phyloP scores from a whole-genome alignment of 2,113 vertebrate genomes.

The Laticauda laticaudata region DNA sequence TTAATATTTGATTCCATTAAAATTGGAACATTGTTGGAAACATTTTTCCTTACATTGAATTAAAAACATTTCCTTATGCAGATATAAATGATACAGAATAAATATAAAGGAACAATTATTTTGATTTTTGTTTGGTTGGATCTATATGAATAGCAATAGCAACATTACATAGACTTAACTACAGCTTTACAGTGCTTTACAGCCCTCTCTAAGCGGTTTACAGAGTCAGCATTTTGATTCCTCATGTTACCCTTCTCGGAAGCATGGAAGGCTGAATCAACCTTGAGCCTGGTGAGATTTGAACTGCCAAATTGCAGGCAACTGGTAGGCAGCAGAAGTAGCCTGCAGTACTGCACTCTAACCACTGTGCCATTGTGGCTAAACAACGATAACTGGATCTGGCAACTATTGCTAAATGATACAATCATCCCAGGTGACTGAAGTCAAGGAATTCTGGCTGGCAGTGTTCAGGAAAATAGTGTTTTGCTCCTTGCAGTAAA shows the following conservation, averaged over 20 bases:
- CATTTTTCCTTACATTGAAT: neutral
- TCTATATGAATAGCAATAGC: neutral
- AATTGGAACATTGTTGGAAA: neutral
- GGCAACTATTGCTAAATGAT: neutral
- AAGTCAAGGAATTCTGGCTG: too few species aligned
- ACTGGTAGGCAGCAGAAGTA: too few species aligned
- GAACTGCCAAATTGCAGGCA: too few species aligned
- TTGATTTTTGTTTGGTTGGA: neutral
- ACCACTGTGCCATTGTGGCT: neutral
- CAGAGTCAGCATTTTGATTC: too few species aligned
- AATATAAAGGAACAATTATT: neutral
- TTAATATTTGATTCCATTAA: neutral
- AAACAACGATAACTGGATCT: neutral
- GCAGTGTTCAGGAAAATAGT: too few species aligned
- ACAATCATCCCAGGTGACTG: neutral
- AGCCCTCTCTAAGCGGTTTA: too few species aligned
- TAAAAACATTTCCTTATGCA: neutral
- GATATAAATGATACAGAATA: neutral
- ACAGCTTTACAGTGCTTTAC: too few species aligned
- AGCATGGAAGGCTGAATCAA: too few species aligned
- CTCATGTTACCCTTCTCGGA: too few species aligned
- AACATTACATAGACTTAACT: neutral
- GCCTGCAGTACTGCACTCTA: too few species aligned
- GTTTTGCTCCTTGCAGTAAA: too few species aligned
- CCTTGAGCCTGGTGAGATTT: too few species aligned